Evolutionary conservation across 92 coral and sea anemone species (phyloP).

Genomic region (Epizoanthus illoricatus): DNA sequence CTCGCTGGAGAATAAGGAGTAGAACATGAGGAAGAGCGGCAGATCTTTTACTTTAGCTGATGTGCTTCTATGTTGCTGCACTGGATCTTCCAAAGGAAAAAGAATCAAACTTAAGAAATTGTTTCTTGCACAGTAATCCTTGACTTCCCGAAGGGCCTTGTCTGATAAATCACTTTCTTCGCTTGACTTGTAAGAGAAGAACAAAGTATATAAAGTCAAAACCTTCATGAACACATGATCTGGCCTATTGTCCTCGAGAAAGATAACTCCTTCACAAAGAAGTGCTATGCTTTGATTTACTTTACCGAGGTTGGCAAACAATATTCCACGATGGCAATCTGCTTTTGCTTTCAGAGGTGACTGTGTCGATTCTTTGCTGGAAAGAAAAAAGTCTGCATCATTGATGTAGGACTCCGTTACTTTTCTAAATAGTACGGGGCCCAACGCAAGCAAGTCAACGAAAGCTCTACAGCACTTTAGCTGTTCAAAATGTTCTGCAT

Average conservation of each 20-base stretch:
- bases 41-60: background rate
- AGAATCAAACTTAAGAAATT: background rate
- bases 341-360: background rate
- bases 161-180: background rate
- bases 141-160: background rate
- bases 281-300: background rate
- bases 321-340: background rate
- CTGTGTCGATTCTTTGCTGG: background rate
- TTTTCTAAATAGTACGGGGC: background rate
- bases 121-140: background rate
- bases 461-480: background rate
- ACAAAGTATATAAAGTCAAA: background rate
- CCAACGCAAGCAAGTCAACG: background rate
- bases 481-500: background rate
- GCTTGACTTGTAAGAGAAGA: background rate
- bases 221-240: background rate
- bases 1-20: background rate
- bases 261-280: background rate
- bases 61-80: background rate
- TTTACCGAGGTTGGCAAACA: constrained; percentile 7
- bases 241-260: background rate
- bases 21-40: background rate
- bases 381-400: background rate
- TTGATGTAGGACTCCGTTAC: background rate
- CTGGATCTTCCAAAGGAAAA: background rate